phyloP scores from a whole-genome alignment of 2,113 vertebrate species.

The Cnemophilus loriae region DNA sequence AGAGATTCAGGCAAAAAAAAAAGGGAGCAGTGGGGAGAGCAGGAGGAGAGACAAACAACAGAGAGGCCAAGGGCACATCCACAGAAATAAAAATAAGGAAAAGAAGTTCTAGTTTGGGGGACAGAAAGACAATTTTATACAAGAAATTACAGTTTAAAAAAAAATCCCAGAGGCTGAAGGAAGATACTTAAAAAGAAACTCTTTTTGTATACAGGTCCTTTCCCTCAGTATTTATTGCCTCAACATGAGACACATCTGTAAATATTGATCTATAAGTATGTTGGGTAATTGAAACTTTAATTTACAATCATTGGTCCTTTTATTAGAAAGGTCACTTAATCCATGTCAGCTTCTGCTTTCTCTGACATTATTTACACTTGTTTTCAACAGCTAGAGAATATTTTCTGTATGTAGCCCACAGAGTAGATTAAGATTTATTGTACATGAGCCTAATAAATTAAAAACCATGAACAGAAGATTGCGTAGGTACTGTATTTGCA shows the following conservation, averaged over 20 bases:
- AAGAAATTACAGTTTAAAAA: not conserved
- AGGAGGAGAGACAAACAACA: not conserved
- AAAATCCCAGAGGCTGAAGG: not conserved
- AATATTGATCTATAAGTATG: conserved; percentile 17
- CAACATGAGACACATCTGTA: not conserved
- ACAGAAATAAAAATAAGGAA: not conserved
- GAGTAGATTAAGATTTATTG: conserved; percentile 5
- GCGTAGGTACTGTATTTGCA: not conserved
- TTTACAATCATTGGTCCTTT: conserved; percentile 21
- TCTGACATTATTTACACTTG: not conserved
- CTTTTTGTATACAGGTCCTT: not conserved
- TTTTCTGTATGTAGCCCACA: not conserved
- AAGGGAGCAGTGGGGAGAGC: not conserved
- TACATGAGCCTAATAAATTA: not conserved
- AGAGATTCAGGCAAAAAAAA: not conserved
- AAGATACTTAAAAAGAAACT: not conserved
- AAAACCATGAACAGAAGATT: not conserved
- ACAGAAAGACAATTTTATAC: not conserved
- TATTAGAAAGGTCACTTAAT: conserved; percentile 29
- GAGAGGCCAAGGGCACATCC: not conserved
- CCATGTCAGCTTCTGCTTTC: not conserved
- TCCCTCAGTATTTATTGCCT: not conserved
- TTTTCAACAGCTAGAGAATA: not conserved
- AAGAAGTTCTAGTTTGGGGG: not conserved
- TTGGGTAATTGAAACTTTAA: conserved; percentile 19